phyloP scores from a whole-genome alignment of 2,797 vertebrate species.

The Cuniculus paca region DNA sequence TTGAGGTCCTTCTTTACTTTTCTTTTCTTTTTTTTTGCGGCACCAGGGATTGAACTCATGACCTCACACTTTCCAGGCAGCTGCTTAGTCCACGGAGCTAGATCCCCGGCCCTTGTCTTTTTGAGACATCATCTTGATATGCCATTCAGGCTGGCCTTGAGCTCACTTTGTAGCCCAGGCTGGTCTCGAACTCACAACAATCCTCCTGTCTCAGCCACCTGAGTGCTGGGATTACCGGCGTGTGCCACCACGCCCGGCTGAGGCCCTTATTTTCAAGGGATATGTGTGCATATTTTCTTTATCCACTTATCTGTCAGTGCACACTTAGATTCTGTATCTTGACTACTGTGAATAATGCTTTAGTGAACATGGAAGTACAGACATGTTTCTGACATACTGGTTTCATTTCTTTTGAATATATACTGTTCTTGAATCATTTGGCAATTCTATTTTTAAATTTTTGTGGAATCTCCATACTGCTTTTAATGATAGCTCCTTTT shows the following conservation, averaged over 20 bases:
- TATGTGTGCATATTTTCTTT: background rate
- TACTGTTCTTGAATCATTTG: background rate
- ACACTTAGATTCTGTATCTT: background rate
- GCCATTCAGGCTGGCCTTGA: no score
- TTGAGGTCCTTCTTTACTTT: no score
- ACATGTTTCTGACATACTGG: background rate
- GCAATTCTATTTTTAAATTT: background rate
- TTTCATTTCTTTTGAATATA: background rate
- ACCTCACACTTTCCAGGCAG: no score
- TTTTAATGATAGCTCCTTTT: background rate
- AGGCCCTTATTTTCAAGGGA: background rate
- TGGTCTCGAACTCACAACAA: background rate
- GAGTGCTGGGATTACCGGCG: background rate
- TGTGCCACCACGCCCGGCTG: background rate
- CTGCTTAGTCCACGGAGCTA: no score
- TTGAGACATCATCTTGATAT: no score
- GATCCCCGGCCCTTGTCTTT: no score
- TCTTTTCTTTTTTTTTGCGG: no score
- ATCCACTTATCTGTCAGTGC: background rate
- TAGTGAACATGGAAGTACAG: background rate
- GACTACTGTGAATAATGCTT: background rate
- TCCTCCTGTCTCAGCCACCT: background rate
- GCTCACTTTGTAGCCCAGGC: background rate
- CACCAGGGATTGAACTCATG: no score
- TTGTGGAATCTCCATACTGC: background rate